phyloP scores from a whole-genome alignment of 1,140 invertebrate genomes.

The Acromyrmex heyeri region DNA sequence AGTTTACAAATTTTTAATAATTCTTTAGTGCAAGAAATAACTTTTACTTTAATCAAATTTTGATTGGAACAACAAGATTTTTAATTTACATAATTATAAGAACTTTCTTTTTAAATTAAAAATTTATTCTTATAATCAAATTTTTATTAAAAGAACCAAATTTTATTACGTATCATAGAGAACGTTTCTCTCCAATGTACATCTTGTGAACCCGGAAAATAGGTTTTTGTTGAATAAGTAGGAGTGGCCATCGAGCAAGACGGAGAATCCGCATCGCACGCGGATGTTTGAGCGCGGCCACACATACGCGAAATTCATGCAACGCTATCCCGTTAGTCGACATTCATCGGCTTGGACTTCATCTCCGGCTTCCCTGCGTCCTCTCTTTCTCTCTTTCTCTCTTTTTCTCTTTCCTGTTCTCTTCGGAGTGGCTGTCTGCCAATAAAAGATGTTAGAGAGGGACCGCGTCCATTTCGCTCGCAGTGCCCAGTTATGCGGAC shows the following conservation, averaged over 20 bases:
- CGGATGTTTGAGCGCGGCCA: slow-evolving; percentile 30
- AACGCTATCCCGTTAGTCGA: slow-evolving; percentile 82
- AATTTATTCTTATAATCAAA: too few species aligned
- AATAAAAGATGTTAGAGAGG: slow-evolving; percentile 68
- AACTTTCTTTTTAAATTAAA: too few species aligned
- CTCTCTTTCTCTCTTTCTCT: slow-evolving; percentile 42
- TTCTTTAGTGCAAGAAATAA: too few species aligned
- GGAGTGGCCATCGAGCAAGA: slow-evolving; percentile 41
- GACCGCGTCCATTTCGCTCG: slow-evolving; percentile 66
- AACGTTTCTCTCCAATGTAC: too few species aligned
- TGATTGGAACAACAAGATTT: too few species aligned
- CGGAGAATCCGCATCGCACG: neutral
- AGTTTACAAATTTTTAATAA: too few species aligned
- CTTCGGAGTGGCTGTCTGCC: slow-evolving; percentile 59
- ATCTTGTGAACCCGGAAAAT: slow-evolving; percentile 3
- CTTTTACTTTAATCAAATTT: too few species aligned
- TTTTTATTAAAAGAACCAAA: too few species aligned
- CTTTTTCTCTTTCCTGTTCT: slow-evolving; percentile 23
- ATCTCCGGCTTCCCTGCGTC: slow-evolving; percentile 77
- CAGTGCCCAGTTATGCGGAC: slow-evolving; percentile 69
- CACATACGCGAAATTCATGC: slow-evolving; percentile 79
- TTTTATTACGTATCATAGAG: too few species aligned
- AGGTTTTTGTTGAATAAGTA: neutral
- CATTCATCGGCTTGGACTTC: slow-evolving; percentile 82
- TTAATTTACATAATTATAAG: too few species aligned